Evolutionary conservation across 2,113 vertebrate genomes (phyloP).

Genomic region (Thunnus thynnus): DNA sequence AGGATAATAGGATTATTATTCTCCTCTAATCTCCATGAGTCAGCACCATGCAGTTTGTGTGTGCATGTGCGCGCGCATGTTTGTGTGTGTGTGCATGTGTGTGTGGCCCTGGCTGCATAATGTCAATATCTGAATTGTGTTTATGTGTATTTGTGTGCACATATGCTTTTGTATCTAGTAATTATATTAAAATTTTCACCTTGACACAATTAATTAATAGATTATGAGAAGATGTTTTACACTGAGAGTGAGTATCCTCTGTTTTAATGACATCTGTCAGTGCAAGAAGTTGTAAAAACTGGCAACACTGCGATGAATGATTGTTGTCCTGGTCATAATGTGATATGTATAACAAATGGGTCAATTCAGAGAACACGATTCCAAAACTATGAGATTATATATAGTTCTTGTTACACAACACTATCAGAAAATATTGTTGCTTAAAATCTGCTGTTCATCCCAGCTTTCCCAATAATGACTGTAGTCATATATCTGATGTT

Average conservation of each 20-base stretch:
- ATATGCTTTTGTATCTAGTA: background rate
- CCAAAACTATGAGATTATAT: background rate
- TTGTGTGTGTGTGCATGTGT: slow-evolving; percentile 4
- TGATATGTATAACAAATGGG: background rate
- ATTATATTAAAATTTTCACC: slow-evolving; percentile 25
- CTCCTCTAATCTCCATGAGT: slow-evolving; percentile 76
- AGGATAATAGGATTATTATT: slow-evolving; percentile 80
- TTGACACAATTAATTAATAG: slow-evolving; percentile 35
- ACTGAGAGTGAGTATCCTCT: background rate
- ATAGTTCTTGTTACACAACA: background rate
- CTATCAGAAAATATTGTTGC: background rate
- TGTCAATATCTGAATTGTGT: slow-evolving; percentile 30
- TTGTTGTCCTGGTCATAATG: background rate
- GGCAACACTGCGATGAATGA: background rate
- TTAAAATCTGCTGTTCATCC: background rate
- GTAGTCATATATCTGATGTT: background rate
- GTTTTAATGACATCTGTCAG: background rate
- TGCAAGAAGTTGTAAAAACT: background rate
- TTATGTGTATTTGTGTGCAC: slow-evolving; percentile 8
- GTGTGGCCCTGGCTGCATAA: background rate
- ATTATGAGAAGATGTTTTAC: background rate
- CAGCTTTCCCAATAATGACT: slow-evolving; percentile 10
- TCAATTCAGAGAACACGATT: background rate
- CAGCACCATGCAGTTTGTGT: slow-evolving; percentile 56
- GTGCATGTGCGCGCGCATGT: background rate